Percentiles rank a stretch among this genome's conserved stretches.
phyloP scores from a whole-genome alignment of 2,797 vertebrate species.

The Takifugu ocellatus region DNA sequence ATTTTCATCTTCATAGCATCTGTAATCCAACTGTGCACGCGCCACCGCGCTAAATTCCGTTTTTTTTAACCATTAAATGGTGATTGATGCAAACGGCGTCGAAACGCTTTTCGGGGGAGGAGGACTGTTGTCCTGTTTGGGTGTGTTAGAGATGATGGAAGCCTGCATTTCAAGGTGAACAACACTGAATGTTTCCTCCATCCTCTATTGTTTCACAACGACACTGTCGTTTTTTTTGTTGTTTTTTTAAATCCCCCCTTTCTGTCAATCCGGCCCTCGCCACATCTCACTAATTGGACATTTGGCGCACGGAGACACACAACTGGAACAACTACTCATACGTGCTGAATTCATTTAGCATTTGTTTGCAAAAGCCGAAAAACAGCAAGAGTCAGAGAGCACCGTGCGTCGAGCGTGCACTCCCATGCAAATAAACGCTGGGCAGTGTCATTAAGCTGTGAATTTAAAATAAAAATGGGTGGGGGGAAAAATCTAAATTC shows the following conservation, averaged over 20 bases:
- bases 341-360: too few species aligned
- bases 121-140: constrained; percentile 28
- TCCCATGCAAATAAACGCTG: too few species aligned
- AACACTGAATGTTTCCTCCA: constrained; percentile 46
- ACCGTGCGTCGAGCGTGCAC: not conserved
- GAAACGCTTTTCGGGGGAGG: constrained; percentile 1
- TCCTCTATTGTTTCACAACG: constrained; percentile 59
- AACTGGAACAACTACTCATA: not conserved
- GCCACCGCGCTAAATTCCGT: not conserved
- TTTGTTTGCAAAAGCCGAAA: too few species aligned
- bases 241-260: not conserved
- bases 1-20: constrained; percentile 8
- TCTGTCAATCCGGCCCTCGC: constrained; percentile 34
- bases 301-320: constrained; percentile 3
- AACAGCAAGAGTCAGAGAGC: not conserved
- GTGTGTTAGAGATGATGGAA: constrained; percentile 38
- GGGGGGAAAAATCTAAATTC: not conserved
- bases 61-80: constrained; percentile 1
- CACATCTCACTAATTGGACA: constrained; percentile 24
- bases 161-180: constrained; percentile 61
- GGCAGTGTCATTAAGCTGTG: too few species aligned
- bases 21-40: constrained; percentile 6
- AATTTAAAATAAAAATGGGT: too few species aligned
- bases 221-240: constrained; percentile 37
- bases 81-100: constrained; percentile 17